Evolutionary conservation across 2,113 vertebrate species (phyloP).

Genomic region (Clarias magur): DNA sequence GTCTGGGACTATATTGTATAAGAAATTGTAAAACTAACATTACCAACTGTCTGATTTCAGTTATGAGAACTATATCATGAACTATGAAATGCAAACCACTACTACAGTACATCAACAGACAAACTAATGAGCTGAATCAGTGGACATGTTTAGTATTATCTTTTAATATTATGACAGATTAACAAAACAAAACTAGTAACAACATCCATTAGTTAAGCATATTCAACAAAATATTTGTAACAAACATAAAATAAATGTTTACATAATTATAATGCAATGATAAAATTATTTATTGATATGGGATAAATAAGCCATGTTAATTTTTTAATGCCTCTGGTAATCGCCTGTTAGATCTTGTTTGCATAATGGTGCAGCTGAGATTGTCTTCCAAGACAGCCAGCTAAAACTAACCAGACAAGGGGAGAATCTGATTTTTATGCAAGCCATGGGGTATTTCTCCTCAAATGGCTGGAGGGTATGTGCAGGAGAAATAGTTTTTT

Average conservation of each 20-base stretch:
- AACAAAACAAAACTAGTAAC: not conserved
- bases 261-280: not conserved
- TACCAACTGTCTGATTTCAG: too few species aligned
- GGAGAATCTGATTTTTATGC: not conserved
- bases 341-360: not conserved
- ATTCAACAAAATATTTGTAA: not conserved
- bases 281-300: not conserved
- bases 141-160: not conserved
- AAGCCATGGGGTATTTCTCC: not conserved
- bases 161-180: not conserved
- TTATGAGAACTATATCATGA: too few species aligned
- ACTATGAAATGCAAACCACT: too few species aligned
- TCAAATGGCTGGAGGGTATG: not conserved
- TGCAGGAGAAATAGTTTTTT: not conserved
- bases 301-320: not conserved
- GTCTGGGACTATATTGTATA: too few species aligned
- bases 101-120: not conserved
- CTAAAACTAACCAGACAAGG: not conserved
- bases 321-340: not conserved
- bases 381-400: not conserved
- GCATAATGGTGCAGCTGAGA: not conserved
- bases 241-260: not conserved
- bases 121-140: not conserved
- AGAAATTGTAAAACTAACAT: too few species aligned
- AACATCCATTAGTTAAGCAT: not conserved